These are phyloP conservation scores for Dorcus hopei DNA, from an alignment of 2,888 invertebrate species.

Conservation along the genomic window DNA sequence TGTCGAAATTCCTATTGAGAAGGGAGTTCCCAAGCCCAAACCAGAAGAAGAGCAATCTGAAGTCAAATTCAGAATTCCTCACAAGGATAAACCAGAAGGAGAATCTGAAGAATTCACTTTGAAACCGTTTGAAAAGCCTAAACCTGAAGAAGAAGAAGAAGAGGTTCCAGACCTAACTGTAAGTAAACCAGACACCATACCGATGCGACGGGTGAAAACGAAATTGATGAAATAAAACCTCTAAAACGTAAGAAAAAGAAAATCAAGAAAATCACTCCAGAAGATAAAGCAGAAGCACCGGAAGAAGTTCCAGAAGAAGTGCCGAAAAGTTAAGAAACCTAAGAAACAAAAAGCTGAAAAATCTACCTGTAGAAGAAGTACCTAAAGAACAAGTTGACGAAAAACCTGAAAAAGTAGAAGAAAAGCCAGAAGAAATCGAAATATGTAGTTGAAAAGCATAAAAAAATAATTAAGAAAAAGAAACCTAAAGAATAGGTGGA, in stretches of 20 bases:
- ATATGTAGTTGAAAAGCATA: slow-evolving; percentile 23
- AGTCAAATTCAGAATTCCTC: slow-evolving; percentile 42
- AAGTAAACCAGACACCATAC: slow-evolving; percentile 19
- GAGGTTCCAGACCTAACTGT: slow-evolving; percentile 18
- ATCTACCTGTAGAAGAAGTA: slow-evolving; percentile 19
- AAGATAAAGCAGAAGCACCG: slow-evolving; percentile 31
- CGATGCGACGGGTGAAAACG: slow-evolving; percentile 9
- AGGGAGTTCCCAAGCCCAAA: slow-evolving; percentile 46
- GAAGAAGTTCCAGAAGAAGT: slow-evolving; percentile 4
- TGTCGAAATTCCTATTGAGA: slow-evolving; percentile 39
- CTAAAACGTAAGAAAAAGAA: slow-evolving; percentile 41
- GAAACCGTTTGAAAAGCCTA: slow-evolving; percentile 40
- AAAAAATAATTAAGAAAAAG: slow-evolving; percentile 23
- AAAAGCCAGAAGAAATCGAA: slow-evolving; percentile 27
- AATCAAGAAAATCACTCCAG: slow-evolving; percentile 21
- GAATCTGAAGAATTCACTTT: slow-evolving; percentile 31
- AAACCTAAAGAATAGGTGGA: slow-evolving; percentile 6
- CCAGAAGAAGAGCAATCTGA: slow-evolving; percentile 49
- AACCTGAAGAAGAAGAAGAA: slow-evolving; percentile 21
- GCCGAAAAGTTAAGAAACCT: slow-evolving; percentile 32
- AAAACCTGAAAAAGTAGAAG: slow-evolving; percentile 29
- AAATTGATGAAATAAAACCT: slow-evolving; percentile 11
- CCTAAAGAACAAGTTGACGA: slow-evolving; percentile 34
- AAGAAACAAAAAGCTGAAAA: slow-evolving; percentile 34
- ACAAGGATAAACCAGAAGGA: slow-evolving; percentile 38